Percentiles rank a stretch among this genome's conserved stretches.
These are phyloP conservation scores for Tragulus kanchil DNA, from an alignment of 2,113 vertebrate species.

Conservation along the genomic window DNA sequence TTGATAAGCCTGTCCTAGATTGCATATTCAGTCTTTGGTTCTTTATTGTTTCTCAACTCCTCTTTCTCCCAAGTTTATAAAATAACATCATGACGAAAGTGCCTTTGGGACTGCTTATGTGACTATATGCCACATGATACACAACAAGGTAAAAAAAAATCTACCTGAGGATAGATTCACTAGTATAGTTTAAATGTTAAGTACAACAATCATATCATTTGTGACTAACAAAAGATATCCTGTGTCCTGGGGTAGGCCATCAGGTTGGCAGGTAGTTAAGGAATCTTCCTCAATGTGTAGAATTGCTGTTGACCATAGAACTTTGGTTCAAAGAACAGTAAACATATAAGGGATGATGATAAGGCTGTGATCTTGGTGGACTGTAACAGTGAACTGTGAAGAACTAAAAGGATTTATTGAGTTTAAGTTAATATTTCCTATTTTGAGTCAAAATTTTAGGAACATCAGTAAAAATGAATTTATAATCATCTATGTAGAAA, in stretches of 20 bases:
- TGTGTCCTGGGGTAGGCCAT: background rate
- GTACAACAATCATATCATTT: background rate
- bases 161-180: background rate
- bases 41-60: background rate
- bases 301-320: background rate
- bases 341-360: background rate
- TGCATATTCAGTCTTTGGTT: background rate
- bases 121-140: background rate
- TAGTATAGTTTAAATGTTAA: background rate
- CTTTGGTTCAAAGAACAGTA: background rate
- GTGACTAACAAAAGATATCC: background rate
- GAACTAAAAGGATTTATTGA: background rate
- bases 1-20: background rate
- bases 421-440: background rate
- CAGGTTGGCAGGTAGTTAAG: background rate
- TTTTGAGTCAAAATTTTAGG: conserved; percentile 34
- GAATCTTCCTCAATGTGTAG: background rate
- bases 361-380: background rate
- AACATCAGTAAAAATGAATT: background rate
- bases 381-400: background rate
- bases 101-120: background rate
- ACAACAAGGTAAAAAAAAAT: background rate
- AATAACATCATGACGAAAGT: conserved; percentile 27
- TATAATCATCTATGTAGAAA: background rate
- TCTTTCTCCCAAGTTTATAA: background rate